Evolutionary conservation across 1,140 invertebrate species (phyloP).

Genomic region (Drosophila varians): DNA sequence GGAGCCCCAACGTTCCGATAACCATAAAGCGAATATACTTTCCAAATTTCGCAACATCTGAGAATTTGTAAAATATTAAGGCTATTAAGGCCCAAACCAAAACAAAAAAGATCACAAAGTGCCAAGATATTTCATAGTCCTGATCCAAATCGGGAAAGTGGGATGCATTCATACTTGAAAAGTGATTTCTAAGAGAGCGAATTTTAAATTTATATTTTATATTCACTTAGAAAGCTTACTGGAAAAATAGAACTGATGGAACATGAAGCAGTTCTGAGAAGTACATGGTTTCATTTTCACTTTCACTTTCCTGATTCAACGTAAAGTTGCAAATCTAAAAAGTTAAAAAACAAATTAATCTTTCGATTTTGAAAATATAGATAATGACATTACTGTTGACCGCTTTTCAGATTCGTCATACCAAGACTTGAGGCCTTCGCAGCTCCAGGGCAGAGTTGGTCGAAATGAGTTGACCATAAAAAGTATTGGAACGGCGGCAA

Average conservation of each 20-base stretch:
- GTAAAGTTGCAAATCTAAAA: conserved; percentile 36
- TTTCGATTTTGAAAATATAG: no score
- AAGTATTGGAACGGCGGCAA: conserved; percentile 68
- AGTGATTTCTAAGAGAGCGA: background rate
- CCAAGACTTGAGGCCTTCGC: conserved; percentile 47
- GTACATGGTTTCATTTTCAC: background rate
- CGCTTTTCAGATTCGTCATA: background rate
- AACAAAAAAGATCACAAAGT: conserved; percentile 16
- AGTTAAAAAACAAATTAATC: no score
- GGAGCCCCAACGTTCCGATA: conserved; percentile 16
- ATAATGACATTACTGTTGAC: conserved; percentile 36
- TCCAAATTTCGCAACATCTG: conserved; percentile 63
- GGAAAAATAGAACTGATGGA: conserved; percentile 66
- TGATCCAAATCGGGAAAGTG: background rate
- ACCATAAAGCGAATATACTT: conserved; percentile 53
- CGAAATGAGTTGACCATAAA: conserved; percentile 61
- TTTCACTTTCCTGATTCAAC: background rate
- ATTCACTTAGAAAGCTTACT: conserved; percentile 22
- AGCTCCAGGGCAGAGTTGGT: conserved; percentile 74
- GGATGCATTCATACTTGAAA: background rate
- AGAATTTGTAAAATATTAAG: conserved; percentile 57
- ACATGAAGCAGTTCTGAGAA: conserved; percentile 20
- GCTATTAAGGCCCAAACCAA: conserved; percentile 51
- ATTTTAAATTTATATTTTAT: background rate
- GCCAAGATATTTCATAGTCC: conserved; percentile 39